Base-by-base conservation (phyloP, 2,888 invertebrate species). In the Cantharis nigra region DNA sequence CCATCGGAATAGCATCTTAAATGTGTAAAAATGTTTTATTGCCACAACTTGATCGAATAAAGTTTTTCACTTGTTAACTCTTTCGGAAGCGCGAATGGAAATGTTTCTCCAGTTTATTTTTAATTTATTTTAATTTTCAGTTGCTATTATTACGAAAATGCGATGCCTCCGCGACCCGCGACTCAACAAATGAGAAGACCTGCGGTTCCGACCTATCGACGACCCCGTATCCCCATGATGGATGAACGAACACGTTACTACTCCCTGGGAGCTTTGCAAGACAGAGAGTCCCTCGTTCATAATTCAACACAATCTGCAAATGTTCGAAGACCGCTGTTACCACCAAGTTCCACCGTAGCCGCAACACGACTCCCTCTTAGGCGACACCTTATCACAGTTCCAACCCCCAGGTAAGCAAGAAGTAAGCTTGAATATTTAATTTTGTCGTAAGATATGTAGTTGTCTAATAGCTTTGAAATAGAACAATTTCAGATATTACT, bases 301-400 rank as follows among this genome's bases (percentile, higher is more conserved):
- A 78, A 79, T 30, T 70, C 81, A 9, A 78, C 78, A 33, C 80
- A 78, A 63, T 74, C 63, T n/a, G 20, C 23, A 10, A 20, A 65
- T n/a, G 63, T 49, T 13, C 28, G 72, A 30, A 63, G 64, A 49
- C 23, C 69, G 3, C 9, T 67, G 18, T 13, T 71, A 16, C 78
- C 78, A 16, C 78, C 75, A 11, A 18, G 69, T 9, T 71, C 74
- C 5, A 69, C 79, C 11, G 65, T 76, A 9, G 62, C 78, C 9
- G 33, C 77, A 49, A 65, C 78, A 9, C 76, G 71, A 14, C 70
- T 63, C 0, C 62, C 74, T n/a, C 71, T 76, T 23, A 75, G 80
- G 69, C 72, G 81, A n/a, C 83, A 81, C 79, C 81, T 81, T 2
- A 76, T 83, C 23, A 82, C 82, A 9, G 82, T 83, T 30, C 76